Evolutionary conservation across 2,888 invertebrate species (phyloP).

Genomic region (Ophioninae sp.): DNA sequence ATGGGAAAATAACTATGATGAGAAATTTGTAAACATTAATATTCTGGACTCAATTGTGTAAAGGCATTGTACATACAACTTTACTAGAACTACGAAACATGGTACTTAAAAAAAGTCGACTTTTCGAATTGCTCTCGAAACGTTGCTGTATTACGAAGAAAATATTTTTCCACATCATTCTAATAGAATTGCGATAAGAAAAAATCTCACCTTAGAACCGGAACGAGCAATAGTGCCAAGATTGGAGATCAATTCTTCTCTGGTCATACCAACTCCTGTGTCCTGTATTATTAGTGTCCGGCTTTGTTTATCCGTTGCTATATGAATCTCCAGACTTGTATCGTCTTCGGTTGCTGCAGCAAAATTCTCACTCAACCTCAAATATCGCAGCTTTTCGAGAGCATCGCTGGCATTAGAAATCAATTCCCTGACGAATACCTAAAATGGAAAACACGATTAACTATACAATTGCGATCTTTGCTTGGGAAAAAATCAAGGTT

Average conservation of each 20-base stretch:
- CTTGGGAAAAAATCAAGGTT: background rate
- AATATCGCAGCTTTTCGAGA: slow-evolving; percentile 95
- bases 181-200: background rate
- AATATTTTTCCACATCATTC: too few relatives aligned
- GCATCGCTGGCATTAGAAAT: slow-evolving; percentile 99
- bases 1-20: too few relatives aligned
- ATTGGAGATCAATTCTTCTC: slow-evolving; percentile 94
- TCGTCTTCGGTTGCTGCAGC: slow-evolving; percentile 83
- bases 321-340: slow-evolving; percentile 91
- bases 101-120: too few relatives aligned
- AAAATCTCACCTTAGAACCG: slow-evolving; percentile 90
- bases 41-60: too few relatives aligned
- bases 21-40: too few relatives aligned
- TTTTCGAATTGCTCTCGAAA: too few relatives aligned
- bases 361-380: slow-evolving; percentile 83
- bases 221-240: slow-evolving; percentile 98
- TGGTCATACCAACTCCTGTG: slow-evolving; percentile 97
- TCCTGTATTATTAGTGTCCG: slow-evolving; percentile 95
- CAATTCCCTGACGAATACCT: slow-evolving; percentile 97
- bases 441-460: slow-evolving; percentile 14
- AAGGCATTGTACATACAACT: too few relatives aligned
- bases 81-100: too few relatives aligned
- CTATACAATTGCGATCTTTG: background rate
- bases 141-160: too few relatives aligned
- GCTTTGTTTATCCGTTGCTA: slow-evolving; percentile 93